Evolutionary conservation across 2,113 vertebrate species (phyloP).

Genomic region (Channa argus): DNA sequence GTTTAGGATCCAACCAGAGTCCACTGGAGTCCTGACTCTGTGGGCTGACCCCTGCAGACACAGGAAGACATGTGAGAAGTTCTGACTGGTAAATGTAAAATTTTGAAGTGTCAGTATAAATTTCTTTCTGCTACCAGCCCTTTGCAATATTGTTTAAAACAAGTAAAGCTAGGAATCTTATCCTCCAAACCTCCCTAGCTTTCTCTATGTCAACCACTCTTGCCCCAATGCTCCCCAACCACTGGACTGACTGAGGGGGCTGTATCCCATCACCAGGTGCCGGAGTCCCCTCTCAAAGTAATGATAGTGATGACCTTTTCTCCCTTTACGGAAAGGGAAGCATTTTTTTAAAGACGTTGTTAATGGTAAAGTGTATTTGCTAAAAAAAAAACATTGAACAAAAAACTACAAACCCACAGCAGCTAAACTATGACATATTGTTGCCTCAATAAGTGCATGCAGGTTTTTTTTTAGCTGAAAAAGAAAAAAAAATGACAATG

Average conservation of each 20-base stretch:
- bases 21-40: slow-evolving; percentile 5
- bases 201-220: slow-evolving; percentile 66
- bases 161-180: background rate
- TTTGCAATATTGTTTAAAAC: slow-evolving; percentile 11
- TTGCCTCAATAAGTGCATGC: slow-evolving; percentile 1
- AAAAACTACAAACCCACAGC: slow-evolving; percentile 9
- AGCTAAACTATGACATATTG: background rate
- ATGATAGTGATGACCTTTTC: slow-evolving; percentile 52
- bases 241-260: slow-evolving; percentile 74
- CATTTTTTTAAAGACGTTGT: slow-evolving; percentile 36
- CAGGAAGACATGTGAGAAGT: slow-evolving; percentile 3
- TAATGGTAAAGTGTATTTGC: slow-evolving; percentile 42
- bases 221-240: slow-evolving; percentile 61
- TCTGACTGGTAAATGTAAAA: slow-evolving; percentile 5
- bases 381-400: slow-evolving; percentile 7
- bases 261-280: slow-evolving; percentile 24
- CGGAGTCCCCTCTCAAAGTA: slow-evolving; percentile 45
- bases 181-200: slow-evolving; percentile 25
- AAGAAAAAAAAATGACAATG: background rate
- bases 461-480: background rate
- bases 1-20: slow-evolving; percentile 22
- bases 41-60: slow-evolving; percentile 6
- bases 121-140: background rate
- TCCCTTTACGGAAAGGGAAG: slow-evolving; percentile 51
- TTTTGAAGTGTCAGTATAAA: slow-evolving; percentile 9